phyloP scores from a whole-genome alignment of 2,113 vertebrate genomes.

The Pelecanus crispus region DNA sequence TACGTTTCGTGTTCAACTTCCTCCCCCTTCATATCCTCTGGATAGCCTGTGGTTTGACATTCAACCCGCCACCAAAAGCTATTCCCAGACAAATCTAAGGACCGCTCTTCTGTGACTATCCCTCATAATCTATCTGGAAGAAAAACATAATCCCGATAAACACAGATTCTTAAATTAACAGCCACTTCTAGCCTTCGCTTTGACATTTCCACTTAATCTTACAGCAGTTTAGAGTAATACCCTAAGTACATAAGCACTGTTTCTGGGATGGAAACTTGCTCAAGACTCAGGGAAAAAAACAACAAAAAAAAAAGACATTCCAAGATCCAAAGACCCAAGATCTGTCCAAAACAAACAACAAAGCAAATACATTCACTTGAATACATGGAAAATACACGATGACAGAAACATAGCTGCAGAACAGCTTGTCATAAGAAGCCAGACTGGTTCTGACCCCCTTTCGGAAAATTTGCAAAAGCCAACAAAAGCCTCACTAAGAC shows the following conservation, averaged over 20 bases:
- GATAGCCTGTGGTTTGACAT: not conserved
- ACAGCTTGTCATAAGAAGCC: not conserved
- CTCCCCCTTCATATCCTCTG: not conserved
- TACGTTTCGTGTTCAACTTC: not conserved
- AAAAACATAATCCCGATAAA: not conserved
- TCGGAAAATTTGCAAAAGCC: not conserved
- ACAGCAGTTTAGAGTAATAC: not conserved
- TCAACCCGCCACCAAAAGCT: not conserved
- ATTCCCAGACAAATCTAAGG: not conserved
- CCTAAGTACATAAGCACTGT: not conserved
- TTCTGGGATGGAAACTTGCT: not conserved
- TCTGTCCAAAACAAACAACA: conserved; percentile 1
- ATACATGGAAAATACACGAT: not conserved
- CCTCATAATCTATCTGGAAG: not conserved
- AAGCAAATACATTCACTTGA: not conserved
- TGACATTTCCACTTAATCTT: not conserved
- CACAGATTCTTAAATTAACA: not conserved
- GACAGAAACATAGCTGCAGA: not conserved
- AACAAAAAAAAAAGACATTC: not conserved
- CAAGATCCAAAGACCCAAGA: not conserved
- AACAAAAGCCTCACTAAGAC: not conserved
- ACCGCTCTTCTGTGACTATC: not conserved
- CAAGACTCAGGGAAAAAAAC: not conserved
- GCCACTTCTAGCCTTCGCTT: not conserved
- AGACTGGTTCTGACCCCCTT: not conserved